These are phyloP conservation scores for Samia ricini DNA, from an alignment of 1,140 invertebrate genomes.

Conservation along the genomic window DNA sequence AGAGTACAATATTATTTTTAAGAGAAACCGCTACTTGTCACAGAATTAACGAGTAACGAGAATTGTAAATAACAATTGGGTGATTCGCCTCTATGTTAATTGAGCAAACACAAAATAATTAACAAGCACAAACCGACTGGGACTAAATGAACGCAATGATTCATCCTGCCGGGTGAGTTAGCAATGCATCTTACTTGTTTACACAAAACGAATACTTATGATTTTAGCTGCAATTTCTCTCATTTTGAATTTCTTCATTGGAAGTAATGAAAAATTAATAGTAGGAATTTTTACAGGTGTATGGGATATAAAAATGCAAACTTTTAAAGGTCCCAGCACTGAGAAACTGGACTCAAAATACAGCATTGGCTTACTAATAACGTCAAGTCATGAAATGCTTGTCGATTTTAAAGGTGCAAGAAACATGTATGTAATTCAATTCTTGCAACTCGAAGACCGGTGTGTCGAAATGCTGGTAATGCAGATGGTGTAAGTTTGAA, in stretches of 20 bases:
- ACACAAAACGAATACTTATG: constrained; percentile 1
- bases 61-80: constrained; percentile 17
- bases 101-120: constrained; percentile 29
- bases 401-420: too few species aligned
- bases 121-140: constrained; percentile 34
- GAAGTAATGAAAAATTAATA: not conserved
- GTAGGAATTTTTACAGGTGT: not conserved
- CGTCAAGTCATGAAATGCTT: too few species aligned
- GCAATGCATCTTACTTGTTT: constrained; percentile 11
- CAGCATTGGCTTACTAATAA: too few species aligned
- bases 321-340: not conserved
- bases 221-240: not conserved
- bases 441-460: too few species aligned
- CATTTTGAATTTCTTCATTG: not conserved
- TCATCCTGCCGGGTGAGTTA: constrained; percentile 24
- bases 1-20: not conserved
- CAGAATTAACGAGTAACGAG: not conserved
- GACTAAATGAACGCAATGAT: constrained; percentile 36
- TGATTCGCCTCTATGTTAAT: constrained; percentile 25
- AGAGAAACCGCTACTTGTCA: not conserved
- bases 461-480: too few species aligned
- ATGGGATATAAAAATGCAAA: not conserved
- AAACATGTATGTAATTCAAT: too few species aligned
- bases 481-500: too few species aligned
- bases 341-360: too few species aligned